phyloP scores from a whole-genome alignment of 2,888 invertebrate species.

The Glyphotaelius pellucidus region DNA sequence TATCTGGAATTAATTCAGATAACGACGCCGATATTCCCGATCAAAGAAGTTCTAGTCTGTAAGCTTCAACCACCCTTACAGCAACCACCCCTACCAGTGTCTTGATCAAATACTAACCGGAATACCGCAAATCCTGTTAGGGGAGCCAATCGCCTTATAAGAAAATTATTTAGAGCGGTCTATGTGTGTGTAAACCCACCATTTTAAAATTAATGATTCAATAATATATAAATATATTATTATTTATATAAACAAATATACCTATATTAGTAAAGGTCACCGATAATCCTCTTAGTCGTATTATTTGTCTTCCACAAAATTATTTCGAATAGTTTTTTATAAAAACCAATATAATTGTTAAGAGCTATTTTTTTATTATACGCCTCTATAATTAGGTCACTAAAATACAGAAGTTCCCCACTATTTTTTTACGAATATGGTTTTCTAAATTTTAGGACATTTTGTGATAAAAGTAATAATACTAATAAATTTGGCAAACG shows the following conservation, averaged over 20 bases:
- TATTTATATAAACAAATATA: neutral
- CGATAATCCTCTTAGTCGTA: no score
- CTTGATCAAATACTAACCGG: constrained; percentile 13
- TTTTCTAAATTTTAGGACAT: neutral
- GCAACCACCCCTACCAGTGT: neutral
- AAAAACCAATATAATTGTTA: no score
- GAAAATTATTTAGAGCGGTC: neutral
- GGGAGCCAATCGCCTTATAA: neutral
- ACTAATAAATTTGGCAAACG: neutral
- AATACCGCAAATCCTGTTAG: neutral
- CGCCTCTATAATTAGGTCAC: no score
- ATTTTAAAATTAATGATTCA: neutral
- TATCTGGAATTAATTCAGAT: constrained; percentile 47
- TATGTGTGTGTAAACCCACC: neutral
- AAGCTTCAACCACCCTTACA: constrained; percentile 16
- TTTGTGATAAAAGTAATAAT: neutral
- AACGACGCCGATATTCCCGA: constrained; percentile 43
- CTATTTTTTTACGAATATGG: neutral
- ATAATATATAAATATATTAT: neutral
- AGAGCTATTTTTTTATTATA: no score
- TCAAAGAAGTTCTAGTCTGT: constrained; percentile 25
- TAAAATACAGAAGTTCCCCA: neutral
- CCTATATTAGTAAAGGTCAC: neutral
- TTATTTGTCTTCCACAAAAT: no score
- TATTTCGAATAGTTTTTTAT: no score